phyloP scores from a whole-genome alignment of 2,888 invertebrate genomes.

The Hanleya hanleyi region DNA sequence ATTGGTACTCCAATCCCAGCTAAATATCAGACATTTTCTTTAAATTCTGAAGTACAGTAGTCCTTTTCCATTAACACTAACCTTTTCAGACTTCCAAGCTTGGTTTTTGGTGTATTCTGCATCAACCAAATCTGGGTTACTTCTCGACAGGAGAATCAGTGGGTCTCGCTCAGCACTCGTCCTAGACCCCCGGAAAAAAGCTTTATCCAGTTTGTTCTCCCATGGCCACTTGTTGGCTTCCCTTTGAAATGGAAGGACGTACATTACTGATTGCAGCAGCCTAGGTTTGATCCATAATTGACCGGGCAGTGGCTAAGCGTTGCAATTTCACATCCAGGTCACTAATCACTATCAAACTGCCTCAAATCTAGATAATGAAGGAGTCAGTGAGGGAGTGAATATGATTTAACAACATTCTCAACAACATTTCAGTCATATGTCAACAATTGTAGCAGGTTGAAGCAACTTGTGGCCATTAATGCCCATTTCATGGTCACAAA shows the following conservation, averaged over 20 bases:
- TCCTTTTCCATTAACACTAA: slow-evolving; percentile 40
- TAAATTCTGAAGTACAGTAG: background rate
- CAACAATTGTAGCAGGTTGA: too few relatives aligned
- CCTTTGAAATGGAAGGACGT: slow-evolving; percentile 55
- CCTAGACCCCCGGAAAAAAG: slow-evolving; percentile 94
- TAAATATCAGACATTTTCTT: background rate
- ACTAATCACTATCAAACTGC: too few relatives aligned
- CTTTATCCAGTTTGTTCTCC: slow-evolving; percentile 80
- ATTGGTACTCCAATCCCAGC: background rate
- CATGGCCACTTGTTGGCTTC: slow-evolving; percentile 83
- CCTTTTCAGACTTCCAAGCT: slow-evolving; percentile 95
- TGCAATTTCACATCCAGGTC: too few relatives aligned
- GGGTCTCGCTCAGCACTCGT: slow-evolving; percentile 94
- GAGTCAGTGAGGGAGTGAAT: too few relatives aligned
- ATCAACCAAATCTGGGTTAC: slow-evolving; percentile 84
- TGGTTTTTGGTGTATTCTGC: slow-evolving; percentile 98
- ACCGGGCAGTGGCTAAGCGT: too few relatives aligned
- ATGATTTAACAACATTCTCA: too few relatives aligned
- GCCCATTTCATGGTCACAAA: too few relatives aligned
- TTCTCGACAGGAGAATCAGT: slow-evolving; percentile 81
- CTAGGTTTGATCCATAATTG: too few relatives aligned
- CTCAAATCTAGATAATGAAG: too few relatives aligned
- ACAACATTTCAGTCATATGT: too few relatives aligned
- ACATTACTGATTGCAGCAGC: too few relatives aligned
- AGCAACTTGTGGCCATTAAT: too few relatives aligned